Evolutionary conservation across 2,113 vertebrate genomes (phyloP).

Genomic region (Vulpes vulpes): DNA sequence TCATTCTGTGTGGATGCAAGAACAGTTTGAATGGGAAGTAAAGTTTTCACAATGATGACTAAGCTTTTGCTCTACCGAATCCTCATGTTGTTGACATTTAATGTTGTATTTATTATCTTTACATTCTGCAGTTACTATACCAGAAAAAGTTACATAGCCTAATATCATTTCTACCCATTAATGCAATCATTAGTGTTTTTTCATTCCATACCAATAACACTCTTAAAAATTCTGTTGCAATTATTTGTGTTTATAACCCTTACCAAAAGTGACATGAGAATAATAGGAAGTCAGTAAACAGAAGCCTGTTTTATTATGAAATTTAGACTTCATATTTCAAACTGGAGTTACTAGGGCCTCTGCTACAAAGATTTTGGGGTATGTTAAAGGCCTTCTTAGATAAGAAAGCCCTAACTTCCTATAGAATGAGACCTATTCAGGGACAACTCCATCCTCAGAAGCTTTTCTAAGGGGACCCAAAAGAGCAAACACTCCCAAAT

Average conservation of each 20-base stretch:
- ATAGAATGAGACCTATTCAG: neutral
- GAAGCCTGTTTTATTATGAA: neutral
- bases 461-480: neutral
- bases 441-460: neutral
- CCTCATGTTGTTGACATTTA: slow-evolving; percentile 36
- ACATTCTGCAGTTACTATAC: slow-evolving; percentile 37
- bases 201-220: neutral
- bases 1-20: slow-evolving; percentile 28
- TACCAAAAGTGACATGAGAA: neutral
- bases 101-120: slow-evolving; percentile 57
- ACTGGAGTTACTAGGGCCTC: neutral
- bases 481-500: neutral
- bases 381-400: neutral
- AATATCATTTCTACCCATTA: slow-evolving; percentile 37
- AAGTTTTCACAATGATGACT: slow-evolving; percentile 48
- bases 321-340: neutral
- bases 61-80: slow-evolving; percentile 12
- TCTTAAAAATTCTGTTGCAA: slow-evolving; percentile 43
- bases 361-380: neutral
- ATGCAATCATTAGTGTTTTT: slow-evolving; percentile 54
- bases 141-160: slow-evolving; percentile 3
- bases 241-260: slow-evolving; percentile 20
- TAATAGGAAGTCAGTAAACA: slow-evolving; percentile 18
- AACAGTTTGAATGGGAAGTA: slow-evolving; percentile 29
- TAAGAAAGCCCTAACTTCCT: neutral